Percentiles rank a stretch among this genome's conserved stretches.
phyloP scores from a whole-genome alignment of 1,140 invertebrate species.

The Drosophila lowei region DNA sequence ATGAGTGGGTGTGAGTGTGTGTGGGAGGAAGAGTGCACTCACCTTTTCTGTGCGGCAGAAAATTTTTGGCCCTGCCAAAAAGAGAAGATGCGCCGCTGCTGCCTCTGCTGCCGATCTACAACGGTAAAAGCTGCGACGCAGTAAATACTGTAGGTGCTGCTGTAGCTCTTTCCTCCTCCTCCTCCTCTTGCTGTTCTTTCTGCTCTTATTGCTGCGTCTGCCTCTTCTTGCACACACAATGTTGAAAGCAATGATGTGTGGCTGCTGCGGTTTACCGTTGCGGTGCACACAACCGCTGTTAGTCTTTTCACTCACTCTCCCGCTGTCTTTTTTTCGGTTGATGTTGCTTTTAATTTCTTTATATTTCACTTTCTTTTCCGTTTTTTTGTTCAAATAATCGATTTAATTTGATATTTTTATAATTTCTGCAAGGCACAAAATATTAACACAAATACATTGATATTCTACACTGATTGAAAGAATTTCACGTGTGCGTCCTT shows the following conservation, averaged over 20 bases:
- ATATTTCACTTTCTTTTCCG: conserved; percentile 42
- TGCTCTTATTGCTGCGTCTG: conserved; percentile 19
- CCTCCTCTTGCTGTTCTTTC: conserved; percentile 12
- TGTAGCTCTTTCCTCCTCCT: background rate
- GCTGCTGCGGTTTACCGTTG: conserved; percentile 25
- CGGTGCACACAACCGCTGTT: conserved; percentile 19
- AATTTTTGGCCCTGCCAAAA: conserved; percentile 38
- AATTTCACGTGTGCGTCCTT: conserved; percentile 3
- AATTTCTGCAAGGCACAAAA: conserved; percentile 28
- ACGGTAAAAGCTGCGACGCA: conserved; percentile 74
- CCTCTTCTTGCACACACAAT: conserved; percentile 31
- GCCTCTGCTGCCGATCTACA: conserved; percentile 42
- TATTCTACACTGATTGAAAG: background rate
- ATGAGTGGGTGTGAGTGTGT: conserved; percentile 4
- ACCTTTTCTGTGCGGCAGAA: conserved; percentile 58
- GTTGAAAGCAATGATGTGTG: conserved; percentile 47
- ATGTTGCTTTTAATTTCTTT: conserved; percentile 34
- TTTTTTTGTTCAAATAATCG: conserved; percentile 18
- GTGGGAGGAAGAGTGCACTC: conserved; percentile 58
- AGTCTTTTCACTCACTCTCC: conserved; percentile 14
- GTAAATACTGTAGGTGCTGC: conserved; percentile 46
- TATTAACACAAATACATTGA: background rate
- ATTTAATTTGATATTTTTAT: background rate
- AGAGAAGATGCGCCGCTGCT: conserved; percentile 29
- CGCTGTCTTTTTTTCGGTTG: conserved; percentile 10